A percentile compares a stretch with the other conserved stretches of the same genome.
Conservation (phyloP, 2,113 vertebrate species). For the Pimephales promelas region DNA sequence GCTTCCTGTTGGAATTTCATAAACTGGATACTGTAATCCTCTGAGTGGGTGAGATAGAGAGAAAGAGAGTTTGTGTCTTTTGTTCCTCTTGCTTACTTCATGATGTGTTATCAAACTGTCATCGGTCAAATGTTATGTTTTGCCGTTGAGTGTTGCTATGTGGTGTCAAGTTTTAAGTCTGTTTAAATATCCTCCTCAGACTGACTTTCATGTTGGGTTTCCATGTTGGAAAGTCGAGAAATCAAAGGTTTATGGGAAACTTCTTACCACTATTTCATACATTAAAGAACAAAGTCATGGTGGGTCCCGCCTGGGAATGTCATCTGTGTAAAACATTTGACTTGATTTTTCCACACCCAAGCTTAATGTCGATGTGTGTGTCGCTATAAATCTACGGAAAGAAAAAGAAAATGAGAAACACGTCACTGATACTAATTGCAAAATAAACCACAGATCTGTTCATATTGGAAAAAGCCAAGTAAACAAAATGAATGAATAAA, state of each 20-base stretch:
- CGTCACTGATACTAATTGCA: neutral
- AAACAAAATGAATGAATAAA: neutral
- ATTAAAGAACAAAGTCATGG: constrained; percentile 40
- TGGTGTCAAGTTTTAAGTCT: constrained; percentile 8
- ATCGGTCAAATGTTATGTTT: constrained; percentile 48
- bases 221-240: constrained; percentile 43
- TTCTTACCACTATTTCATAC: constrained; percentile 33
- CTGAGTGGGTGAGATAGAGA: constrained; percentile 1
- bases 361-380: neutral
- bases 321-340: constrained; percentile 23
- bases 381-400: constrained; percentile 30
- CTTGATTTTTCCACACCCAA: constrained; percentile 23
- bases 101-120: constrained; percentile 30
- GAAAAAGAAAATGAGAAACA: neutral
- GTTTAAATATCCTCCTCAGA: constrained; percentile 55
- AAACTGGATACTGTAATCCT: constrained; percentile 25
- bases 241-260: constrained; percentile 55
- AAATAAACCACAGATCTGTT: neutral
- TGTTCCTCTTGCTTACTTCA: neutral
- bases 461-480: too few species aligned
- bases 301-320: constrained; percentile 17
- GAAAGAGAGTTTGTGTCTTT: neutral
- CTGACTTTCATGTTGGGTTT: constrained; percentile 52
- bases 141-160: neutral
- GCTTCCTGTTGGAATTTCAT: constrained; percentile 11